Conservation (phyloP, 2,888 invertebrate genomes). For the Hecatera dysodea region DNA sequence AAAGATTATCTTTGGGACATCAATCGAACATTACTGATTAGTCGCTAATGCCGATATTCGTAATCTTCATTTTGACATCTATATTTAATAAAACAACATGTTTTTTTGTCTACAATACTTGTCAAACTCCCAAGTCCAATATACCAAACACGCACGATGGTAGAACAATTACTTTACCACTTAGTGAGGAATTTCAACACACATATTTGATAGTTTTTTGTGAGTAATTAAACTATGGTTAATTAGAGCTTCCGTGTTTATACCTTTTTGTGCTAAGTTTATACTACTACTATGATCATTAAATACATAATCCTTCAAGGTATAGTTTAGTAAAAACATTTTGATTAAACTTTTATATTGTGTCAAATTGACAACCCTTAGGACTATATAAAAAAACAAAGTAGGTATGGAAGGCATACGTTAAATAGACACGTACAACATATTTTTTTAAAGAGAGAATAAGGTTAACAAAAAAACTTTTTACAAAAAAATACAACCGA, state of each 20-base stretch:
- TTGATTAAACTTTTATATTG: no score
- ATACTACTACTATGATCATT: neutral
- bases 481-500: no score
- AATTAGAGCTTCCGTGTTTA: neutral
- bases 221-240: neutral
- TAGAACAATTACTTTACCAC: constrained; percentile 2
- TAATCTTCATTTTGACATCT: neutral
- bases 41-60: neutral
- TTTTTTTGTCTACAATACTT: neutral
- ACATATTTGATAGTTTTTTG: constrained; percentile 20
- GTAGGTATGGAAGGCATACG: no score
- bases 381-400: no score
- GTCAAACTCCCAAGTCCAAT: neutral
- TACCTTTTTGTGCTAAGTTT: neutral
- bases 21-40: neutral
- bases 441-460: no score
- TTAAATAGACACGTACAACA: no score
- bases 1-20: neutral
- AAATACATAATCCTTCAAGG: neutral
- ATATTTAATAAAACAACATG: neutral
- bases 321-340: neutral
- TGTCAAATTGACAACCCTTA: no score
- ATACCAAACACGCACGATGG: constrained; percentile 2
- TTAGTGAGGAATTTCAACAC: constrained; percentile 14
- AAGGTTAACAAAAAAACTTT: no score